Base-by-base conservation (phyloP, 2,113 vertebrate species). In the Scopus umbretta region DNA sequence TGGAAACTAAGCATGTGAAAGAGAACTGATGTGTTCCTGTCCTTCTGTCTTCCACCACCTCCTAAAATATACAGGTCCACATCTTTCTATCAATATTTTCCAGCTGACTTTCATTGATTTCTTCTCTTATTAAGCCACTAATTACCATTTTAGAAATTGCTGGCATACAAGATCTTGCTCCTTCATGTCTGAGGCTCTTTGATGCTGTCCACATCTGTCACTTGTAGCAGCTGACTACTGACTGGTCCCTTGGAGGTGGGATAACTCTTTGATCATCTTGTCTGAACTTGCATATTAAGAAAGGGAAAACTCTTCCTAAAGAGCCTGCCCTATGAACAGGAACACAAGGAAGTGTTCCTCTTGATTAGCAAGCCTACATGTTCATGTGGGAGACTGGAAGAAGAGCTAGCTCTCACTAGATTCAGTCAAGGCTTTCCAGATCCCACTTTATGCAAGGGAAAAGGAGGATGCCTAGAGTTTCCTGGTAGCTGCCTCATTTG, bases 331-430 rank as follows among this genome's bases (percentile, higher is more conserved):
- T 76, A 47, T 36, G 49, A 86, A 36, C 16, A 70, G 43, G 29
- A 68, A 36, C 20, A 83, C 0, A 0, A 55, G 53, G 26, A 92
- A 36, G 2, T 16, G 4, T 55, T 71, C 32, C 19, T 80, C 6
- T 50, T 80, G 38, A 40, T 68, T 21, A 85, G 3, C 36, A 91
- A 82, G 38, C 23, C 45, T 65, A 7, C 14, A 29, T 18, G 8
- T 50, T 71, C 56, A 16, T 47, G 32, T 61, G 30, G 2, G 12
- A 73, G 19, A 62, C 6, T 65, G 45, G 26, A 89, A 73, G 62
- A 72, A 68, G 23, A 85, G 6, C 2, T 34, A 53, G 16, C 5
- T 49, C 23, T 83, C 43, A 17, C 13, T 72, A 61, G 18, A 72
- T 61, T 91, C 34, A 68, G 19, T 38, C 22, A 19, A 80, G 32